These are phyloP conservation scores for Acropora tenuis DNA, from an alignment of 64 coral and sea anemone genomes.

Conservation along the genomic window DNA sequence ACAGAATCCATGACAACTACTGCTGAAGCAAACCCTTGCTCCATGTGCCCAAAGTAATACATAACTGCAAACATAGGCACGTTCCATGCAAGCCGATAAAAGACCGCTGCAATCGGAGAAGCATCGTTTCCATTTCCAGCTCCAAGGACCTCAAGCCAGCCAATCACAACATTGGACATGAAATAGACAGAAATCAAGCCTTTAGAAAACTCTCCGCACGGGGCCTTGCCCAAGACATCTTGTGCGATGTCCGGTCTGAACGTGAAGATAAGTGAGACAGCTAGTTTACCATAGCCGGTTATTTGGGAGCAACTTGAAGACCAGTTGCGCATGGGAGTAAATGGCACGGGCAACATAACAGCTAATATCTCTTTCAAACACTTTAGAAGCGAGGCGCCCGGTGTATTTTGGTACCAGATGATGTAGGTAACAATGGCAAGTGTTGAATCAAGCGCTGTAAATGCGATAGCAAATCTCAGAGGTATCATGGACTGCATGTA, in stretches of 20 bases:
- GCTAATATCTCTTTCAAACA: constrained; percentile 3
- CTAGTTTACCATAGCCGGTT: constrained; percentile 10
- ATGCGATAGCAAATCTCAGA: not conserved
- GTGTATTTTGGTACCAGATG: constrained; percentile 33
- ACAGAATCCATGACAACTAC: not conserved
- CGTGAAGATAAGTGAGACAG: constrained; percentile 10
- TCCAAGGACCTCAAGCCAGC: constrained; percentile 27
- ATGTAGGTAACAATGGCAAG: constrained; percentile 45
- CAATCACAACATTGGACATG: not conserved
- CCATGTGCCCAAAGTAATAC: constrained; percentile 9
- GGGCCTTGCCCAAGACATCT: constrained; percentile 10
- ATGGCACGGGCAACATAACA: not conserved
- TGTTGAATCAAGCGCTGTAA: not conserved
- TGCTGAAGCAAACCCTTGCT: constrained; percentile 23
- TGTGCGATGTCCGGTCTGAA: constrained; percentile 10
- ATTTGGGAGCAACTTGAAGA: not conserved
- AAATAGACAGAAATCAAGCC: constrained; percentile 13
- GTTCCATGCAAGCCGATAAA: constrained; percentile 41
- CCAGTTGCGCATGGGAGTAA: not conserved
- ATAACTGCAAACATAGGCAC: constrained; percentile 21
- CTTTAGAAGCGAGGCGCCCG: constrained; percentile 2
- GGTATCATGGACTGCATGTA: constrained; percentile 13
- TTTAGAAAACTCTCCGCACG: not conserved
- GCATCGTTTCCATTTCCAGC: constrained; percentile 24
- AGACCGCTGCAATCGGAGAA: constrained; percentile 26